Evolutionary conservation across 2,888 invertebrate species (phyloP).

Genomic region (Cartodere bifasciata): DNA sequence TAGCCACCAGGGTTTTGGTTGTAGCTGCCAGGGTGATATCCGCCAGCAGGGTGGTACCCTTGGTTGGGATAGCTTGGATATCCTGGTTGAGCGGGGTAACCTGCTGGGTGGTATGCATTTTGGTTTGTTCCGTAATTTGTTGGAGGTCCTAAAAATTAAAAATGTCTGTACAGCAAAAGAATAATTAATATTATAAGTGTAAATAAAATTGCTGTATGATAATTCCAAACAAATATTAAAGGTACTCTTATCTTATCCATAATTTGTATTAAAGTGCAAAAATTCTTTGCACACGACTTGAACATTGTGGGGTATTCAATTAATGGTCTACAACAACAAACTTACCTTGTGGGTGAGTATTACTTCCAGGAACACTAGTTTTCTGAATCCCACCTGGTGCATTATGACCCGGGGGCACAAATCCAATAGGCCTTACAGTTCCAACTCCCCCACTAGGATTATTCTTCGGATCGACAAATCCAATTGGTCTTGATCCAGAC

Average conservation of each 20-base stretch:
- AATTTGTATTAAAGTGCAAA: too few species aligned
- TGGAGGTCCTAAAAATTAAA: background rate
- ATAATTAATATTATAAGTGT: too few species aligned
- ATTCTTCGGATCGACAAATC: too few species aligned
- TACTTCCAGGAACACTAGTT: too few species aligned
- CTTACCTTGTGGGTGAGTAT: too few species aligned
- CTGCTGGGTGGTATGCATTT: conserved; percentile 17
- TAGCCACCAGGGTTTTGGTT: background rate
- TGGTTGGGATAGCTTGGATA: conserved; percentile 4
- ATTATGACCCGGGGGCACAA: conserved; percentile 5
- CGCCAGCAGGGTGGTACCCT: conserved; percentile 1
- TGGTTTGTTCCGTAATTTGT: conserved; percentile 9
- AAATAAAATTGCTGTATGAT: background rate
- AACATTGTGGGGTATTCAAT: too few species aligned
- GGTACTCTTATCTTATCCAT: background rate
- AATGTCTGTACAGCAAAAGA: too few species aligned
- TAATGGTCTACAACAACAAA: too few species aligned
- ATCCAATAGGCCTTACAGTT: conserved; percentile 8
- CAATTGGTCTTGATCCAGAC: too few species aligned
- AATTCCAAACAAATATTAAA: background rate
- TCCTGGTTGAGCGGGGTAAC: conserved; percentile 19
- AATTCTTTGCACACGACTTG: too few species aligned
- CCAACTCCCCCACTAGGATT: too few species aligned
- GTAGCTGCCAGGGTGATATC: conserved; percentile 2
- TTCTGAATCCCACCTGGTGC: too few species aligned